Evolutionary conservation across 2,113 vertebrate genomes (phyloP), one percentile per base, ranked within the genome.

Genomic region (Paracanthobrama guichenoti): DNA sequence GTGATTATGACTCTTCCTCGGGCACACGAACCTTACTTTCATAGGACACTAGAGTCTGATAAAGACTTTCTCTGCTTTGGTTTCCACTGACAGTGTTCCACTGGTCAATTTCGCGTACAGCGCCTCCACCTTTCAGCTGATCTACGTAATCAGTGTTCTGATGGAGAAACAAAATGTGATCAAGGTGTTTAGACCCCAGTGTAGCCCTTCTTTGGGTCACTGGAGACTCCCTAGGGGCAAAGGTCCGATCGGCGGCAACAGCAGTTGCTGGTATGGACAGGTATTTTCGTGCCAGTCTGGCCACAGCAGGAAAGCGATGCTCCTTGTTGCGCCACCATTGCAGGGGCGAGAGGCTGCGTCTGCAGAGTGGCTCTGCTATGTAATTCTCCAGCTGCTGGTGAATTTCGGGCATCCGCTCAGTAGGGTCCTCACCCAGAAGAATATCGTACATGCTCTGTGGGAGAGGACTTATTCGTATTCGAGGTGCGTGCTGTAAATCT

Each of bases 321-420:
- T 91, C 90, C 28, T 94, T 93, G 59, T 60, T 84, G 4, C 85
- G 90, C 93, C 93, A 94, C 93, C 93, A 94, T 26, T 88, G 66
- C 35, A 94, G 80, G 0, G 93, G 93, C 20, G 92, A 85, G 2
- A 92, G 88, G 89, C 91, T 92, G 2, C 93, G 92, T 55, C 90
- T 92, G 83, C 92, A 94, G 10, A 94, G 87, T 0, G 93, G 93
- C 55, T 94, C 93, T 2, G 93, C 91, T 0, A 94, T 90, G 81
- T 94, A 94, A 71, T 93, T 92, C 39, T 94, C 93, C 86, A 94
- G 86, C 39, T 94, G 93, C 74, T 90, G 93, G 50, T 93, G 93
- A 44, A 93, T 91, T 85, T 94, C 92, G 0, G 93, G 93, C 92
- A 92, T 90, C 22, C 86, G 89, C 79, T 93, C 93, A 0, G 91